phyloP scores from a whole-genome alignment of 2,888 invertebrate species.

The Chloroclysta siterata region DNA sequence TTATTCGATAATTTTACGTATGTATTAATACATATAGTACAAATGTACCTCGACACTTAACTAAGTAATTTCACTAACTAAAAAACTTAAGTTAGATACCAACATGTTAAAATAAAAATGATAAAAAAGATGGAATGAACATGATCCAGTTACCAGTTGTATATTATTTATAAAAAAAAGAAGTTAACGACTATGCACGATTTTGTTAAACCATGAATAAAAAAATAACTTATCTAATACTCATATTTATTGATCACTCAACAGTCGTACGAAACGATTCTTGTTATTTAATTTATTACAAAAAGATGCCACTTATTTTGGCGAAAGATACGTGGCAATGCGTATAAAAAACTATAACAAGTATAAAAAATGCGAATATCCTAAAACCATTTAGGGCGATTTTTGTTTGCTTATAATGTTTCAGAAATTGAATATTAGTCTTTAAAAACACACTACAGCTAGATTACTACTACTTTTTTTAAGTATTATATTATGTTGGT shows the following conservation, averaged over 20 bases:
- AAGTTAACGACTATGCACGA: not conserved
- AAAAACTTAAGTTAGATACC: slow-evolving; percentile 30
- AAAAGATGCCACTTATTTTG: not conserved
- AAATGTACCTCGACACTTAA: slow-evolving; percentile 35
- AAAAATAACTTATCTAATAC: slow-evolving; percentile 18
- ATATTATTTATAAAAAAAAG: not conserved
- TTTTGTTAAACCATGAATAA: slow-evolving; percentile 1
- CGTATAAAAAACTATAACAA: not conserved
- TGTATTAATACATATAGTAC: slow-evolving; percentile 41
- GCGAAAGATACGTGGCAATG: not conserved
- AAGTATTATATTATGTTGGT: too few species aligned
- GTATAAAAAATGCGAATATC: not conserved
- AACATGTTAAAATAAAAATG: slow-evolving; percentile 25
- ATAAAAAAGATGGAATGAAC: slow-evolving; percentile 12
- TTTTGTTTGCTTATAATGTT: not conserved
- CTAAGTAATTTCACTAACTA: slow-evolving; percentile 35
- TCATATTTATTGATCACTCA: slow-evolving; percentile 13
- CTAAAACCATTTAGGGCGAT: not conserved
- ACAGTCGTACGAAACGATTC: slow-evolving; percentile 12
- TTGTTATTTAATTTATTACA: not conserved
- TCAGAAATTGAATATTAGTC: too few species aligned
- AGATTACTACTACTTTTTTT: too few species aligned
- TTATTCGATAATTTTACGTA: slow-evolving; percentile 36
- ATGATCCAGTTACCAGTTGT: not conserved
- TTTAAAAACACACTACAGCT: too few species aligned